Conservation (phyloP, 2,113 vertebrate species). For the Aepyceros melampus region DNA sequence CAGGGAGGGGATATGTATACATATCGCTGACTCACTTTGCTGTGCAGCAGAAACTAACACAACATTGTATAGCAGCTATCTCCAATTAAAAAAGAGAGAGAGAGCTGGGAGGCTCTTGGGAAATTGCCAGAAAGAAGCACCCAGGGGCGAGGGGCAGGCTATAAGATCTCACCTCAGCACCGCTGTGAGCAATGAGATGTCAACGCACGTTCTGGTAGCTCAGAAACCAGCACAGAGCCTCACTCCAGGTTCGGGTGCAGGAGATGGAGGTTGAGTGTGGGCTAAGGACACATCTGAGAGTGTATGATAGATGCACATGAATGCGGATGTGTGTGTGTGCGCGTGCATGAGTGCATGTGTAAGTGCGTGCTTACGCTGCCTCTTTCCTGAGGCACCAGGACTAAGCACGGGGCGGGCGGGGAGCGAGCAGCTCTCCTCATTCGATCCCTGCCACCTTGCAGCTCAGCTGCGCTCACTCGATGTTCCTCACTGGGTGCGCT, state of each 20-base stretch:
- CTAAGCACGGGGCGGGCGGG: background rate
- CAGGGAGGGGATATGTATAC: background rate
- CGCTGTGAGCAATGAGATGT: background rate
- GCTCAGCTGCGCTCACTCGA: rapidly evolving
- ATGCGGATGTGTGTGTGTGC: no score
- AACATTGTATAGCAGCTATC: background rate
- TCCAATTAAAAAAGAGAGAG: background rate
- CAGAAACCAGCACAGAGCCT: background rate
- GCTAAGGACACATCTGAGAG: background rate
- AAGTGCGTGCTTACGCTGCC: rapidly evolving
- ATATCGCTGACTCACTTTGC: background rate
- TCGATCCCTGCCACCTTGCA: rapidly evolving
- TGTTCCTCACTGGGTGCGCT: background rate
- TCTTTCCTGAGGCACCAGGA: background rate
- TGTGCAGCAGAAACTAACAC: background rate
- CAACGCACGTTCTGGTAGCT: rapidly evolving
- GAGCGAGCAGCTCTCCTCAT: rapidly evolving
- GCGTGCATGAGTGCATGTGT: no score
- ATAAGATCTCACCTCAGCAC: background rate
- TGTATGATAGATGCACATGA: background rate
- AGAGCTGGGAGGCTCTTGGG: background rate
- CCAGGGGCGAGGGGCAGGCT: background rate
- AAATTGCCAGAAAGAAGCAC: background rate
- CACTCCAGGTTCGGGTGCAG: background rate
- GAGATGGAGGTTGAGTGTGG: background rate